Evolutionary conservation across 2,113 vertebrate species (phyloP).

Genomic region (Falco punctatus): DNA sequence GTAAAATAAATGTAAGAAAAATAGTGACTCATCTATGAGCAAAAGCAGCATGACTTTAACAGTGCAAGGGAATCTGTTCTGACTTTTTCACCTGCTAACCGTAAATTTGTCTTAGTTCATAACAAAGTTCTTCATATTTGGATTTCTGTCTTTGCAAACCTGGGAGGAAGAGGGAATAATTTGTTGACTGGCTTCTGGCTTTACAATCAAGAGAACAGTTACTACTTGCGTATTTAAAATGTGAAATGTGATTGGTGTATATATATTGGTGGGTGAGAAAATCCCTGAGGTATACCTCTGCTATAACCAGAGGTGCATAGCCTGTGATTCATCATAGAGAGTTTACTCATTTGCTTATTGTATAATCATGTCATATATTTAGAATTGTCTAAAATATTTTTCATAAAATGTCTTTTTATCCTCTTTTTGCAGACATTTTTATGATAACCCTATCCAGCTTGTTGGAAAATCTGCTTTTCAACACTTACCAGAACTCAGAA

Average conservation of each 20-base stretch:
- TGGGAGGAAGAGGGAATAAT: not conserved
- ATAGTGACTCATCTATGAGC: not conserved
- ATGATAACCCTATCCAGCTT: conserved; percentile 91
- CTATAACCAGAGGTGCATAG: not conserved
- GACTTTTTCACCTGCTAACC: not conserved
- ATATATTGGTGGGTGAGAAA: not conserved
- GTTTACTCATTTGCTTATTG: not conserved
- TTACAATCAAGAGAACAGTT: not conserved
- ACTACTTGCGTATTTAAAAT: not conserved
- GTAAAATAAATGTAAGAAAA: not conserved
- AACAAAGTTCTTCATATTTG: not conserved
- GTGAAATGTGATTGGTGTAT: not conserved
- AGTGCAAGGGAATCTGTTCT: not conserved
- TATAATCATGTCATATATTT: not conserved
- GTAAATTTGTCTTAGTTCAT: not conserved
- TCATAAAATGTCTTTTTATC: not conserved
- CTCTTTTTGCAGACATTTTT: conserved; percentile 87
- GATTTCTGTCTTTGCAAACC: not conserved
- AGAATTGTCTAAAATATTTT: not conserved
- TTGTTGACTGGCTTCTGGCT: not conserved
- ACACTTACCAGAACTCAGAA: conserved; percentile 88
- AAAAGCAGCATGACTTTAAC: not conserved
- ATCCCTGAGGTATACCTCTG: not conserved
- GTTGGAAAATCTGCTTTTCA: conserved; percentile 91
- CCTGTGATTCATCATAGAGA: not conserved